Evolutionary conservation across 2,113 vertebrate genomes (phyloP).

Genomic region (Crotalus viridis): DNA sequence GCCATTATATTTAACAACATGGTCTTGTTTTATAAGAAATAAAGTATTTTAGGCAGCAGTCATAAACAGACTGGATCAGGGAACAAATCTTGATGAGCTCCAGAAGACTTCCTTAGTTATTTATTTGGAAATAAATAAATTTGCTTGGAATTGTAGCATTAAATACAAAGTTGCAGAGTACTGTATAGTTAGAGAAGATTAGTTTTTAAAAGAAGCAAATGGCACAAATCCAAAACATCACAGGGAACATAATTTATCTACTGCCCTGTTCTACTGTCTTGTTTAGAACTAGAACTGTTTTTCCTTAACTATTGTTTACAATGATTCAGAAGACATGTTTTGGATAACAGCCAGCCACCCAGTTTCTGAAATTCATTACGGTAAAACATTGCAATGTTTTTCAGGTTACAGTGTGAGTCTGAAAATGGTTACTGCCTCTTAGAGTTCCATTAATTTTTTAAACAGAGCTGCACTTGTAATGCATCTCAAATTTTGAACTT

Average conservation of each 20-base stretch:
- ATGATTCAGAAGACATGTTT: not conserved
- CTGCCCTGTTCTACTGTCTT: not conserved
- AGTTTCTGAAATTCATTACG: not conserved
- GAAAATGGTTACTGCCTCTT: not conserved
- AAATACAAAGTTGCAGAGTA: not conserved
- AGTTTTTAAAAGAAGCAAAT: not conserved
- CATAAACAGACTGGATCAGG: not conserved
- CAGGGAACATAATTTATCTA: not conserved
- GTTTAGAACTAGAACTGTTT: not conserved
- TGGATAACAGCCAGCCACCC: not conserved
- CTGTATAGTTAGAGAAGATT: not conserved
- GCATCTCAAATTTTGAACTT: not conserved
- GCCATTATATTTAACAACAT: not conserved
- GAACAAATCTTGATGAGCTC: not conserved
- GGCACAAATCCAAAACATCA: not conserved
- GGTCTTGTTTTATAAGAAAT: not conserved
- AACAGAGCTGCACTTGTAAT: not conserved
- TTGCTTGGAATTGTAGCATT: not conserved
- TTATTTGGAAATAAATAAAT: not conserved
- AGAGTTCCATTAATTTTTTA: not conserved
- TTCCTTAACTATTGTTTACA: not conserved
- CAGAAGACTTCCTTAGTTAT: not conserved
- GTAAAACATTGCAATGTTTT: not conserved
- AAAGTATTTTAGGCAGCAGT: not conserved
- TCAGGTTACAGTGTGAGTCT: not conserved